Evolutionary conservation across 2,888 invertebrate species (phyloP), one percentile per base, ranked within the genome.

Genomic region (Parthenolecanium corni): DNA sequence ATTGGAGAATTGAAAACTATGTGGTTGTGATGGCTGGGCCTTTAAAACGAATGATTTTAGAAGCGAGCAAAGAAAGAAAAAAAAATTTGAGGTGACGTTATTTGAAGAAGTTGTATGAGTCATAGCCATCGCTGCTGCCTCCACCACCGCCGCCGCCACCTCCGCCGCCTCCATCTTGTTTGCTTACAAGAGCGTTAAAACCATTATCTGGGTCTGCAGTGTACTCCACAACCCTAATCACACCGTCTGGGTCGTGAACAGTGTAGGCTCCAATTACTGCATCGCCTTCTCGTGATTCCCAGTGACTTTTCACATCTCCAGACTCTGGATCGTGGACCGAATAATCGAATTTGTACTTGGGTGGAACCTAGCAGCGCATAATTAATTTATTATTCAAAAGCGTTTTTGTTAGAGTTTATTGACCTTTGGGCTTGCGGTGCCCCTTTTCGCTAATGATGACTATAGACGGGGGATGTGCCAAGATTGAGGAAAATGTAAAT

Each of bases 241-340:
- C 64, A 16, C 69, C 69, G 66, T 69, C 69, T 58, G 69, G 70
- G 56, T 69, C 68, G 64, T 69, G 65, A 65, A 69, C 67, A 52
- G 74, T 74, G 70, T 76, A 76, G 69, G 74, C 73, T 3, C 76
- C 76, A 65, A 74, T 73, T 62, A 76, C 76, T 64, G 71, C 71
- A 65, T 76, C 75, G 2, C 76, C 76, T 64, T 76, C 74, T 53
- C 76, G 69, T 21, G 74, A 74, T 68, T 76, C 76, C 73, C 74
- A 75, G 67, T 75, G 75, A 64, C 71, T 74, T 68, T 76, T 76
- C 65, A 75, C 73, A 67, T 76, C 76, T 67, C 74, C 74, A n/a
- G 74, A 75, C 68, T 75, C 74, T n/a, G 74, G 71, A 67, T 76
- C 76, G 68, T 75, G 74, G 44, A 76, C 76, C 57, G 74, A 73